Evolutionary conservation across 2,888 invertebrate species (phyloP).

Genomic region (Lasioglossum vierecki): DNA sequence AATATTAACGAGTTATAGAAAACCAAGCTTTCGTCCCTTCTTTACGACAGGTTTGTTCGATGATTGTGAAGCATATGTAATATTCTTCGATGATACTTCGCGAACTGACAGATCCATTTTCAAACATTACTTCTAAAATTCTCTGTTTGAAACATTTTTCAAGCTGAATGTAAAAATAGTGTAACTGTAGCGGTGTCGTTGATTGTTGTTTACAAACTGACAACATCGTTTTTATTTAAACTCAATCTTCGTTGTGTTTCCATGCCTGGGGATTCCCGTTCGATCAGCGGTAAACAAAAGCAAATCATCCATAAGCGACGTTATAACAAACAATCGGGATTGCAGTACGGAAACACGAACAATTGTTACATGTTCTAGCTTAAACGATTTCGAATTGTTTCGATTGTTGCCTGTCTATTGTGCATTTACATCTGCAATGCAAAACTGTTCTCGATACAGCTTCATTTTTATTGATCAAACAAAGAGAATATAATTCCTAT

Average conservation of each 20-base stretch:
- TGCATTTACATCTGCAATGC: conserved; percentile 1
- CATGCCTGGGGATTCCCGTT: not conserved
- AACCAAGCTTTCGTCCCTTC: too few relatives aligned
- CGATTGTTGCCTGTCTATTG: not conserved
- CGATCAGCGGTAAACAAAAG: not conserved
- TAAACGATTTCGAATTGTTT: not conserved
- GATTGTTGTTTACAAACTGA: not conserved
- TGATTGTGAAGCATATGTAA: too few relatives aligned
- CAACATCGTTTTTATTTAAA: not conserved
- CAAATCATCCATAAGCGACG: not conserved
- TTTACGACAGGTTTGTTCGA: not conserved
- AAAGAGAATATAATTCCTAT: too few relatives aligned
- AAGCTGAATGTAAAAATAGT: not conserved
- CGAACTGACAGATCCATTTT: not conserved
- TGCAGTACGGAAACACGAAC: not conserved
- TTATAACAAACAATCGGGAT: not conserved
- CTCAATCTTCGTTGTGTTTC: not conserved
- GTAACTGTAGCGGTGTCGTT: not conserved
- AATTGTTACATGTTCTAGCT: not conserved
- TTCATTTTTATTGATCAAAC: too few relatives aligned
- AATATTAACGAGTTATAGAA: too few relatives aligned
- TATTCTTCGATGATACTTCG: too few relatives aligned
- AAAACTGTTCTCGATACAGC: not conserved
- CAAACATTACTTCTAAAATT: not conserved
- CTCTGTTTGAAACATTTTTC: not conserved